A percentile compares a stretch with the other conserved stretches of the same genome.
These are phyloP conservation scores for Tiliacea aurago DNA, from an alignment of 2,888 invertebrate species.

Conservation along the genomic window DNA sequence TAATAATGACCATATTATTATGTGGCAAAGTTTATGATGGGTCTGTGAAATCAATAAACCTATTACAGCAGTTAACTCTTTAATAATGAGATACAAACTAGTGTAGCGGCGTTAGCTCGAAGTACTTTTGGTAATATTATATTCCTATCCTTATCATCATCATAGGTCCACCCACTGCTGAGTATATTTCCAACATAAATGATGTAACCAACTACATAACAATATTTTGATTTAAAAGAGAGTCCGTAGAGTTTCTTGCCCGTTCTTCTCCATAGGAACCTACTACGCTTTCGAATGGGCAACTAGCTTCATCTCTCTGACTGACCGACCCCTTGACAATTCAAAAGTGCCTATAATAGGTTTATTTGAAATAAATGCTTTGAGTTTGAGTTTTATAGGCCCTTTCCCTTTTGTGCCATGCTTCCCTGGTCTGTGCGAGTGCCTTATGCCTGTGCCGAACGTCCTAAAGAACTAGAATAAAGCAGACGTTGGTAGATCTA, in stretches of 20 bases:
- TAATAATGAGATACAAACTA: neutral
- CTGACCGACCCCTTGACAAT: too few relatives aligned
- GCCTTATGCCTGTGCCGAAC: neutral
- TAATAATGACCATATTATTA: slow-evolving; percentile 29
- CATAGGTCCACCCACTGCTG: neutral
- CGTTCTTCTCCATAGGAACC: too few relatives aligned
- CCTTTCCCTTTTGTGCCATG: neutral
- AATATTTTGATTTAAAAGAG: too few relatives aligned
- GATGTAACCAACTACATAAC: too few relatives aligned
- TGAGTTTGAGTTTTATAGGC: too few relatives aligned
- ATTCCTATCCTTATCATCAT: neutral
- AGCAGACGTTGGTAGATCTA: neutral
- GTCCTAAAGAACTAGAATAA: too few relatives aligned
- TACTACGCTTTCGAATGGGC: too few relatives aligned
- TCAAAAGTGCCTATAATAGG: too few relatives aligned
- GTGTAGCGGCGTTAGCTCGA: neutral
- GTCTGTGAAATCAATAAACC: slow-evolving; percentile 16
- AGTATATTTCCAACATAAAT: too few relatives aligned
- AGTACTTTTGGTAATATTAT: neutral
- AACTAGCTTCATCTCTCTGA: too few relatives aligned
- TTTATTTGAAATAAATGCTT: too few relatives aligned
- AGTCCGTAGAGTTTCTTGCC: too few relatives aligned
- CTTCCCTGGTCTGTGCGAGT: neutral
- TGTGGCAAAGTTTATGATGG: slow-evolving; percentile 26
- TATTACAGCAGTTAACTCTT: slow-evolving; percentile 7